Conservation (phyloP, 2,113 vertebrate species). For the Mustela nigripes region DNA sequence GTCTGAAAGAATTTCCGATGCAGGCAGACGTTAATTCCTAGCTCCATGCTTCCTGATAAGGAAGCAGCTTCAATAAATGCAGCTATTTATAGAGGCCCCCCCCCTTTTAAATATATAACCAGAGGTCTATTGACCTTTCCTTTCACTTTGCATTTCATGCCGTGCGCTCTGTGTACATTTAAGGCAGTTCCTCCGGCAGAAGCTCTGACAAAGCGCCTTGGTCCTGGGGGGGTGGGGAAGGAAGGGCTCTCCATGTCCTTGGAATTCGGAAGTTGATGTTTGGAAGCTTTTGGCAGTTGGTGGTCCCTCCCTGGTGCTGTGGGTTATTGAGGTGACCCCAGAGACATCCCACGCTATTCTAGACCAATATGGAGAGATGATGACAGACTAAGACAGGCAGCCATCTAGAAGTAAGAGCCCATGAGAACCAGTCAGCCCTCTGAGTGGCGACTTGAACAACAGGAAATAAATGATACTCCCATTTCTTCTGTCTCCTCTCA, state of each 20-base stretch:
- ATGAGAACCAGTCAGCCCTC: neutral
- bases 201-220: neutral
- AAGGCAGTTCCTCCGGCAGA: slow-evolving; percentile 63
- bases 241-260: neutral
- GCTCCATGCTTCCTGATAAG: slow-evolving; percentile 90
- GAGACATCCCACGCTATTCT: neutral
- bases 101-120: slow-evolving; percentile 62
- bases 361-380: neutral
- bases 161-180: slow-evolving; percentile 35
- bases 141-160: slow-evolving; percentile 71
- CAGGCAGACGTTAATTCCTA: slow-evolving; percentile 89
- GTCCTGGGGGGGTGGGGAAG: neutral
- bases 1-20: slow-evolving; percentile 90
- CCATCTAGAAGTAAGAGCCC: neutral
- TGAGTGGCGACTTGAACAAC: neutral
- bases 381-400: neutral
- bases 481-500: neutral
- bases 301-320: neutral
- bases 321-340: neutral
- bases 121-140: slow-evolving; percentile 83
- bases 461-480: neutral
- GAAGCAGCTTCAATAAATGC: slow-evolving; percentile 88
- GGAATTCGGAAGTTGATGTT: neutral
- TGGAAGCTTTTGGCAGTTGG: neutral
- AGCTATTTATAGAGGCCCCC: slow-evolving; percentile 88